phyloP scores from a whole-genome alignment of 2,113 vertebrate genomes.

The Amphiprion ocellaris region DNA sequence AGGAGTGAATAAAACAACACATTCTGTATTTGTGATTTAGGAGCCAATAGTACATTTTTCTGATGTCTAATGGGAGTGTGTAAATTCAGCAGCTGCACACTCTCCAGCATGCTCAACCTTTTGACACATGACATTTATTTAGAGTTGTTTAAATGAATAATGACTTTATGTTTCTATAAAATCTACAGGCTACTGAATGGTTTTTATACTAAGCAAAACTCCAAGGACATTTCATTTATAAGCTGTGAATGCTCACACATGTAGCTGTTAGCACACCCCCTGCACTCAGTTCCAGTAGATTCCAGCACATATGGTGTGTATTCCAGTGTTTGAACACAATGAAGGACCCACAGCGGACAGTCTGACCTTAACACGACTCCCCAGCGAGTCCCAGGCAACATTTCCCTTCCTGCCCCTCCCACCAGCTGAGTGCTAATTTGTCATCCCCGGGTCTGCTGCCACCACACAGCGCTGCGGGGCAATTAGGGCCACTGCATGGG shows the following conservation, averaged over 20 bases:
- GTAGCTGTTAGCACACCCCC: background rate
- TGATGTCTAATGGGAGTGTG: too few species aligned
- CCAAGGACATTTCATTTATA: too few species aligned
- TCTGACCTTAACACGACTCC: constrained; percentile 67
- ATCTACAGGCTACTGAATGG: too few species aligned
- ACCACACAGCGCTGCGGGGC: constrained; percentile 53
- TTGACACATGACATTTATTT: too few species aligned
- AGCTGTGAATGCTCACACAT: background rate
- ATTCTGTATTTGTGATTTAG: too few species aligned
- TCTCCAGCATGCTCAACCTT: too few species aligned
- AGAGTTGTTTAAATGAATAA: too few species aligned
- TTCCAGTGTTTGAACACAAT: constrained; percentile 41
- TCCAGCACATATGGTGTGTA: constrained; percentile 28
- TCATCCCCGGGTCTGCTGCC: constrained; percentile 63
- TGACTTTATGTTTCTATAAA: too few species aligned
- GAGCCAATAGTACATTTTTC: too few species aligned
- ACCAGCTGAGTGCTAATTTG: constrained; percentile 72
- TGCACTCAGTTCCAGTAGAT: background rate
- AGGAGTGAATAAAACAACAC: too few species aligned
- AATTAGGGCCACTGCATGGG: constrained; percentile 61
- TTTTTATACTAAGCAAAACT: too few species aligned
- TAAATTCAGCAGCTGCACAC: too few species aligned
- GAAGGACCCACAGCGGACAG: constrained; percentile 35
- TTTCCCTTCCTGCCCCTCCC: constrained; percentile 18
- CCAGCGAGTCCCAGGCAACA: constrained; percentile 41